Percentiles rank a stretch among this genome's conserved stretches.
Conservation (phyloP, 2,113 vertebrate genomes). For the Cacatua alba region DNA sequence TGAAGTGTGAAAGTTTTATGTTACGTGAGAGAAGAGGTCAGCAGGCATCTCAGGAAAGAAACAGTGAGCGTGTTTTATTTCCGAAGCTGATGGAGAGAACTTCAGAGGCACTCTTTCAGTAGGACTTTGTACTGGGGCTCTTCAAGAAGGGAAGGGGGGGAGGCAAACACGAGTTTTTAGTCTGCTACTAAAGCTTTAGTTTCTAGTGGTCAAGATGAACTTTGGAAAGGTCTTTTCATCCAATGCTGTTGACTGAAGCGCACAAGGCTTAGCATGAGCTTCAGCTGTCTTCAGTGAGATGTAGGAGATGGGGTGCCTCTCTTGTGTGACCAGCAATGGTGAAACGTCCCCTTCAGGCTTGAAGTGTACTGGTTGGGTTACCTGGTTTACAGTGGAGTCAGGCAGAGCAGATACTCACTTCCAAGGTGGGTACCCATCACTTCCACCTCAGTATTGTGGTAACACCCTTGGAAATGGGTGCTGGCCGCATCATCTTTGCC, state of each 20-base stretch:
- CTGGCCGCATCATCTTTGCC: not conserved
- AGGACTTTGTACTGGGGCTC: not conserved
- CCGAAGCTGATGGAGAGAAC: not conserved
- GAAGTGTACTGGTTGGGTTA: not conserved
- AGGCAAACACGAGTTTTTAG: not conserved
- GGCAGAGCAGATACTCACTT: not conserved
- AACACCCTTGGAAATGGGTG: not conserved
- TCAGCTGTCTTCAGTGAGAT: not conserved
- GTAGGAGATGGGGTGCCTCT: not conserved
- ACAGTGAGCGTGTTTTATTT: conserved; percentile 13
- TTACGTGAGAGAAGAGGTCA: conserved; percentile 51
- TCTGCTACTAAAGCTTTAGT: not conserved
- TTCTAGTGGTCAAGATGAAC: not conserved
- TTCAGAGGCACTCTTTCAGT: not conserved
- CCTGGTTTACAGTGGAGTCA: not conserved
- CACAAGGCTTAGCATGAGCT: not conserved
- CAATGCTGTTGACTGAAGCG: not conserved
- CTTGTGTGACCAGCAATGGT: not conserved
- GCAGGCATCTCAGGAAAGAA: conserved; percentile 46
- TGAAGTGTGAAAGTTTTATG: conserved; percentile 59
- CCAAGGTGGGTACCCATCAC: not conserved
- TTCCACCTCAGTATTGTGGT: not conserved
- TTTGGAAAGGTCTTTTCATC: not conserved
- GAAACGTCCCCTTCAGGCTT: not conserved
- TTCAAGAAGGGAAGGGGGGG: not conserved